phyloP scores from a whole-genome alignment of 2,888 invertebrate species.

The Chrysomela aeneicollis region DNA sequence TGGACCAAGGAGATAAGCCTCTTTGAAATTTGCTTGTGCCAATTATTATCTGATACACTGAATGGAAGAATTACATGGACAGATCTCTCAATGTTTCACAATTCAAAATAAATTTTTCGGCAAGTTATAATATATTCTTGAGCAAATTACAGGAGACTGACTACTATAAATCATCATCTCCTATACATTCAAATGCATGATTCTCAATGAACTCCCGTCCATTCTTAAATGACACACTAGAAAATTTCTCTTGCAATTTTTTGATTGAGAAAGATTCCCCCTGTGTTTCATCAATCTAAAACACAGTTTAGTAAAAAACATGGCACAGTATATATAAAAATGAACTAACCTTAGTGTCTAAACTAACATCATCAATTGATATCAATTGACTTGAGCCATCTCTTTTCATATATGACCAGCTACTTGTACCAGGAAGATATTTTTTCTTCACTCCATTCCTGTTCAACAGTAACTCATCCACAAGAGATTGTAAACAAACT shows the following conservation, averaged over 20 bases:
- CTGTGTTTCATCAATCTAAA: constrained; percentile 68
- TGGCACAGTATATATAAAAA: background rate
- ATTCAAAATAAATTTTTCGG: constrained; percentile 37
- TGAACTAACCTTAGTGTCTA: constrained; percentile 39
- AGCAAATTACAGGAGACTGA: constrained; percentile 19
- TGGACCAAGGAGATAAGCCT: constrained; percentile 41
- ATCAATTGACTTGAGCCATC: constrained; percentile 76
- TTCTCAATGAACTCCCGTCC: constrained; percentile 82
- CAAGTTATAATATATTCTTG: constrained; percentile 28
- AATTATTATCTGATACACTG: constrained; percentile 37
- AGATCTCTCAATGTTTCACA: constrained; percentile 43
- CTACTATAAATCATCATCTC: constrained; percentile 87
- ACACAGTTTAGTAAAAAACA: constrained; percentile 36
- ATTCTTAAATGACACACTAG: constrained; percentile 74
- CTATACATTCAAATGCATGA: constrained; percentile 93
- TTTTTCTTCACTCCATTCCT: constrained; percentile 68
- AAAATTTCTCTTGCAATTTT: constrained; percentile 75
- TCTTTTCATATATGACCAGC: constrained; percentile 75
- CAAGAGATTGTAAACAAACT: constrained; percentile 93
- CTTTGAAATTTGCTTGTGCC: constrained; percentile 34
- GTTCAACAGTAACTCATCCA: constrained; percentile 87
- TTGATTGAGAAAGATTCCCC: constrained; percentile 80
- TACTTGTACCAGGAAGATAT: constrained; percentile 54
- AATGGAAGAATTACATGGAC: constrained; percentile 40
- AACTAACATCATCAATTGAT: constrained; percentile 59